Evolutionary conservation across 2,797 vertebrate species (phyloP), one percentile per base, ranked within the genome.

Genomic region (Ammospiza maritima): DNA sequence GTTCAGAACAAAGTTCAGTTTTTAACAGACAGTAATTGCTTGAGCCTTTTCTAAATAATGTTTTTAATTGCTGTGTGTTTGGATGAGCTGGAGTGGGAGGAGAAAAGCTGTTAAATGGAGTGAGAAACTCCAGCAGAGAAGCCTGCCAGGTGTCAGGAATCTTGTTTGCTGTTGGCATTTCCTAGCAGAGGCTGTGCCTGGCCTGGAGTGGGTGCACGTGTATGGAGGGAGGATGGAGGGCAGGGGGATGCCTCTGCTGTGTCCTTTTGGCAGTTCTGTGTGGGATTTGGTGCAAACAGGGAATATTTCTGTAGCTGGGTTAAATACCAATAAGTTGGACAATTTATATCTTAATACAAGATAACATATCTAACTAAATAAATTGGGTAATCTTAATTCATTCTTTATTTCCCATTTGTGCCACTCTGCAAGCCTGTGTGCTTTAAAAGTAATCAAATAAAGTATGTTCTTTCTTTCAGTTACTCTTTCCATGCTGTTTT

Each of bases 41-140:
- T 77, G 61, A 72, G 40, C 20, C 54, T 27, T 83, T 30, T 65
- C 45, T 51, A 82, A 90, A 47, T 67, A 42, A 34, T 44, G 34
- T 51, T 65, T 64, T 11, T 25, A 60, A 67, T 74, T 58, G 89
- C 70, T 61, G 23, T 71, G 34, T 40, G 44, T 69, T 67, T 65
- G 60, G 51, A 69, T 90, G 79, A 73, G n/a, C 87, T 81, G 44
- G n/a, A 65, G 65, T 85, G 51, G 70, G 74, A 90, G 86, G 77
- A 90, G 74, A 51, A 44, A 38, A 29, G 51, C 64, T 81, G 74
- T 85, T 66, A 72, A 95, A 70, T 66, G 71, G 48, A 79, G 93
- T 10, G 18, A 81, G 79, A 40, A 79, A 30, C 34, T 70, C 60
- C 60, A 76, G 38, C 53, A 60, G 79, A 50, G 89, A 21, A 58